These are phyloP conservation scores for Drosophila kepulauana DNA, from an alignment of 1,140 invertebrate species.

Conservation along the genomic window DNA sequence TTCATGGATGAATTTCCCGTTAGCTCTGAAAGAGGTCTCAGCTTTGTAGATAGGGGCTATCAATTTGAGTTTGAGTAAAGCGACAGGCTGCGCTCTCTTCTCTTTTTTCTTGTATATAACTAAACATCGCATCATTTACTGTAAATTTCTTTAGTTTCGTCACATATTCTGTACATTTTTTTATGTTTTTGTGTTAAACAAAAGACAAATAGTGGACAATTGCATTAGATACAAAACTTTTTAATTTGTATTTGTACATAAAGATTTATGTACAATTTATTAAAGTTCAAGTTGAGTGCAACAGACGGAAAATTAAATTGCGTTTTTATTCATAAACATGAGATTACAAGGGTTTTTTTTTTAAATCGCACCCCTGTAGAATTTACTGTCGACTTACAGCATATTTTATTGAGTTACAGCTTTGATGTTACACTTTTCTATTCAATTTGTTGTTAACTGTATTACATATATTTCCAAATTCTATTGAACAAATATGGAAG, in stretches of 20 bases:
- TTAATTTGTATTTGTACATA: constrained; percentile 34
- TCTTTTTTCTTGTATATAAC: constrained; percentile 39
- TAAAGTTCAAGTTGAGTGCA: constrained; percentile 28
- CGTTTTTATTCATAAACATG: too few relatives aligned
- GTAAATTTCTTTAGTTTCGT: constrained; percentile 31
- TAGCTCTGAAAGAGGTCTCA: constrained; percentile 69
- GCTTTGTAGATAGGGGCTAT: constrained; percentile 78
- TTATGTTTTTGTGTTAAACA: constrained; percentile 29
- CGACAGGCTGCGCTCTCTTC: constrained; percentile 13
- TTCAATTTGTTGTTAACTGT: neutral
- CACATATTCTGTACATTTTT: constrained; percentile 21
- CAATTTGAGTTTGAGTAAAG: constrained; percentile 74
- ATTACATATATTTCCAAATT: constrained; percentile 2
- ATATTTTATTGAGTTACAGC: neutral
- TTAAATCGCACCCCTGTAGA: neutral
- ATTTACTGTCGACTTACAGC: neutral
- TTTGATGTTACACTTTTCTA: neutral
- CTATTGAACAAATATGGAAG: constrained; percentile 11
- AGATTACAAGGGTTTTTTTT: neutral
- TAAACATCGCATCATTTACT: constrained; percentile 20
- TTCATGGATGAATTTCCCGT: constrained; percentile 71
- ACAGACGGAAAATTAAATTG: neutral
- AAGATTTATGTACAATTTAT: constrained; percentile 29
- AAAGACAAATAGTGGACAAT: constrained; percentile 16
- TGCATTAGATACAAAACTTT: constrained; percentile 5